These are phyloP conservation scores for Rhinoderma darwinii DNA, from an alignment of 2,113 vertebrate genomes.

Conservation along the genomic window DNA sequence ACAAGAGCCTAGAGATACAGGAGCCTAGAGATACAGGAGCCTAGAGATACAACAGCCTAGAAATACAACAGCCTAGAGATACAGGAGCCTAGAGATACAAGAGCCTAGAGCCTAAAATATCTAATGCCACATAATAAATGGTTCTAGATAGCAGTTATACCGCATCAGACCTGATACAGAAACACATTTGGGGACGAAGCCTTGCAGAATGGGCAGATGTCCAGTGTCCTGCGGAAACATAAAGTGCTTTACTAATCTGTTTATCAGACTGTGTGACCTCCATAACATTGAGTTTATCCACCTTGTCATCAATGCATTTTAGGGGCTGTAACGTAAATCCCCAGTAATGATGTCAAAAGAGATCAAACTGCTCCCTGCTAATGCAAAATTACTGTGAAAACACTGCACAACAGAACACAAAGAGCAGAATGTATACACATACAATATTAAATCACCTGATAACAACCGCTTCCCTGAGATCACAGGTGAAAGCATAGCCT, in stretches of 20 bases:
- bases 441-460: background rate
- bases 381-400: background rate
- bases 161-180: background rate
- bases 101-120: too few species aligned
- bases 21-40: too few species aligned
- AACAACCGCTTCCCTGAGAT: background rate
- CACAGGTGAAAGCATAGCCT: background rate
- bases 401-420: background rate
- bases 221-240: background rate
- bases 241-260: background rate
- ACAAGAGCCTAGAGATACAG: too few species aligned
- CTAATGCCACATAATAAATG: background rate
- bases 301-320: background rate
- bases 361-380: background rate
- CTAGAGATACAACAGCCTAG: too few species aligned
- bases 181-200: background rate
- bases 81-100: too few species aligned
- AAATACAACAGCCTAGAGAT: too few species aligned
- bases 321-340: background rate
- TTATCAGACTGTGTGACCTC: conserved; percentile 2
- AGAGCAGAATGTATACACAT: background rate
- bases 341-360: background rate
- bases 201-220: background rate
- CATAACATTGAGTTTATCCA: background rate
- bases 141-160: background rate